phyloP scores from a whole-genome alignment of 2,888 invertebrate genomes.

The Patella pellucida region DNA sequence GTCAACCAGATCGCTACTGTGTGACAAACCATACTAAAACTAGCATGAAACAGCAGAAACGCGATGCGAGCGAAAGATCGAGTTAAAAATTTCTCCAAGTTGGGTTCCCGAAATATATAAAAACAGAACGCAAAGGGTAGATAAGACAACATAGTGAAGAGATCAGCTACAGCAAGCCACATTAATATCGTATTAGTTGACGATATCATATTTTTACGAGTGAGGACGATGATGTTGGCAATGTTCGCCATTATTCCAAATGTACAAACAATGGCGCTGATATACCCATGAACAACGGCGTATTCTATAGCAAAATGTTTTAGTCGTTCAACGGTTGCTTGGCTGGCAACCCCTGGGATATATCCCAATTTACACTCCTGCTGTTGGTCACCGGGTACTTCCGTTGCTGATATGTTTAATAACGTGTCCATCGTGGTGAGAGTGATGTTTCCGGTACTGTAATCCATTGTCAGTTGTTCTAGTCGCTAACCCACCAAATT shows the following conservation, averaged over 20 bases:
- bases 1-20: slow-evolving; percentile 95
- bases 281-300: slow-evolving; percentile 82
- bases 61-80: slow-evolving; percentile 69
- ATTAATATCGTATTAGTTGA: slow-evolving; percentile 93
- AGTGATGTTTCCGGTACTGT: too few relatives aligned
- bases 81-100: slow-evolving; percentile 51
- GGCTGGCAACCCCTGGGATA: slow-evolving; percentile 36
- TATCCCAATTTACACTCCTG: slow-evolving; percentile 2
- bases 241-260: slow-evolving; percentile 92
- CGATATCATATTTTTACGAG: slow-evolving; percentile 88
- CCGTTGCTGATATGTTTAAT: neutral
- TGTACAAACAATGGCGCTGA: slow-evolving; percentile 87
- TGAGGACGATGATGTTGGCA: slow-evolving; percentile 92
- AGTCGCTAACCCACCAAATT: too few relatives aligned
- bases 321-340: slow-evolving; percentile 37
- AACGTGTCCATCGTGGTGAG: neutral
- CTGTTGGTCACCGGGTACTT: neutral
- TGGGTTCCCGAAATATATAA: slow-evolving; percentile 58
- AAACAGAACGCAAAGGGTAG: slow-evolving; percentile 88
- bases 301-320: slow-evolving; percentile 52
- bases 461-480: too few relatives aligned
- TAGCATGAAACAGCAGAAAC: slow-evolving; percentile 81
- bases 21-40: slow-evolving; percentile 88
- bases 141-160: slow-evolving; percentile 90
- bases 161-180: slow-evolving; percentile 86